Evolutionary conservation across 1,140 invertebrate genomes (phyloP).

Genomic region (Centruroides sculpturatus): DNA sequence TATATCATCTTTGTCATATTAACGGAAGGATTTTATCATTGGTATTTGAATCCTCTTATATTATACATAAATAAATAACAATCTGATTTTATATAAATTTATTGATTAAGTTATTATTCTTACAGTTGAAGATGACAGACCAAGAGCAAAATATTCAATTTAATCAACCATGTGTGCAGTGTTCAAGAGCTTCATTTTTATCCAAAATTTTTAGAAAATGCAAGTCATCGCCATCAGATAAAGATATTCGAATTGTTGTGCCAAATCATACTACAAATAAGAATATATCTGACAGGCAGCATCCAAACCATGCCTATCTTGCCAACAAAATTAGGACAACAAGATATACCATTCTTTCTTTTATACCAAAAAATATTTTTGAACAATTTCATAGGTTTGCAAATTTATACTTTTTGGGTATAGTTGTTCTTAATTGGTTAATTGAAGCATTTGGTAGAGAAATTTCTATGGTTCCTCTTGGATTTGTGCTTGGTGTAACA

Average conservation of each 20-base stretch:
- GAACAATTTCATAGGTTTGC: conserved; percentile 97
- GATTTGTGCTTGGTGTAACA: conserved; percentile 91
- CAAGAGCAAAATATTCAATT: no score
- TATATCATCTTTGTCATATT: no score
- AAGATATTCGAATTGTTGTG: conserved; percentile 20
- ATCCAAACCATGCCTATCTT: conserved; percentile 64
- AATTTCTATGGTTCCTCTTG: conserved; percentile 82
- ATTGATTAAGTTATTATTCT: no score
- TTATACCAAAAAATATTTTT: conserved; percentile 89
- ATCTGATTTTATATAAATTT: no score
- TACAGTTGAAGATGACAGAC: no score
- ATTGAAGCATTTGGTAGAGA: conserved; percentile 90
- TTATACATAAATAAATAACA: no score
- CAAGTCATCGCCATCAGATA: conserved; percentile 1
- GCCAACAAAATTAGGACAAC: conserved; percentile 78
- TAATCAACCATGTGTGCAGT: no score
- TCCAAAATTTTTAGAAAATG: no score
- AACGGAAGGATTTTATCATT: no score
- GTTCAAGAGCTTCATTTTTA: no score
- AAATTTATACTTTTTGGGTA: conserved; percentile 96
- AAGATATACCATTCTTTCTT: conserved; percentile 87
- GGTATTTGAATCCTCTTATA: no score
- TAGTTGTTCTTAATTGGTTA: conserved; percentile 89
- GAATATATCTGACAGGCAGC: conserved; percentile 45
- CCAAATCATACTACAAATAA: conserved; percentile 25